Conservation (phyloP, 2,888 invertebrate genomes). For the Rhimphoctona megacephalus region DNA sequence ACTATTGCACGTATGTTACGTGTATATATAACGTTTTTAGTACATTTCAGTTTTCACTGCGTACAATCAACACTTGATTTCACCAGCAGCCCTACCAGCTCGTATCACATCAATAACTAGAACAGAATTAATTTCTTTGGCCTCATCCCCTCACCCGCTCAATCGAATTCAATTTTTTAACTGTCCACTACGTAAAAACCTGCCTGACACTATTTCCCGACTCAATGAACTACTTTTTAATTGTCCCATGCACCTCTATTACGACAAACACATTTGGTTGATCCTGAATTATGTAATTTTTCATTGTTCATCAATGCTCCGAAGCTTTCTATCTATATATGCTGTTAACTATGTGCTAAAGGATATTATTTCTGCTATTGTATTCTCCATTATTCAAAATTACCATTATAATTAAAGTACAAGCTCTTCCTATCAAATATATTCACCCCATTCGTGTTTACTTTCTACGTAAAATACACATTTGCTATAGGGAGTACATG, state of each 20-base stretch:
- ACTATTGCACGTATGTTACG: constrained; percentile 4
- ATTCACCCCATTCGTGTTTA: neutral
- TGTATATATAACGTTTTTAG: neutral
- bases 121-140: constrained; percentile 26
- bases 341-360: neutral
- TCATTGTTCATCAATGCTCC: neutral
- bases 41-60: constrained; percentile 21
- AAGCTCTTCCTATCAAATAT: neutral
- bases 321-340: neutral
- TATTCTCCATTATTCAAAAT: neutral
- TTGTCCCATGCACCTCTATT: neutral
- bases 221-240: neutral
- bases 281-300: neutral
- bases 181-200: neutral
- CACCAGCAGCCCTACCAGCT: neutral
- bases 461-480: neutral
- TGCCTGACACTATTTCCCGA: neutral
- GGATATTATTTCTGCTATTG: neutral
- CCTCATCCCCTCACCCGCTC: neutral
- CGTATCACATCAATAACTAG: constrained; percentile 6
- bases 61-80: constrained; percentile 31
- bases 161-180: neutral
- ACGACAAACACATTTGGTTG: neutral
- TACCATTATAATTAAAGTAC: neutral
- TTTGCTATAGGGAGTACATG: neutral